Conservation (phyloP, 2,888 invertebrate genomes). For the Bursaphelenchus okinawaensis region DNA sequence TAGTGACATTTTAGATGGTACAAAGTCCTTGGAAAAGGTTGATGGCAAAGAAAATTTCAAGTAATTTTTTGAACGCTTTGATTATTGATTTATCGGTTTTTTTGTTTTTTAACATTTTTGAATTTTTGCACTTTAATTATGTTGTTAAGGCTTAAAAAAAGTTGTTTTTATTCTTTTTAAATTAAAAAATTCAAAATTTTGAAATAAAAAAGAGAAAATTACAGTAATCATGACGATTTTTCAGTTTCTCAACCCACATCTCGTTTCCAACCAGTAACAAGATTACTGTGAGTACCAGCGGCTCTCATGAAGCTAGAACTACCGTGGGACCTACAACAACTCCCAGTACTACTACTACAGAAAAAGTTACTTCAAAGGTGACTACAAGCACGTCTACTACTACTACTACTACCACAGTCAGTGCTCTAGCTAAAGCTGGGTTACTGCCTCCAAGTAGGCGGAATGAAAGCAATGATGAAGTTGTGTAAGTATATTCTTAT, state of each 20-base stretch:
- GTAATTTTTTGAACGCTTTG: conserved; percentile 5
- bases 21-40: neutral
- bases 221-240: conserved; percentile 4
- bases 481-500: too few species aligned
- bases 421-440: too few species aligned
- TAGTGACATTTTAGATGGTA: neutral
- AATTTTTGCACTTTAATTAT: neutral
- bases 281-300: conserved; percentile 22
- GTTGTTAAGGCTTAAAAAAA: neutral
- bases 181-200: neutral
- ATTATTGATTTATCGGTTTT: conserved; percentile 2
- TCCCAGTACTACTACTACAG: conserved; percentile 11
- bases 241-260: conserved; percentile 30
- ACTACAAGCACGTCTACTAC: conserved; percentile 20
- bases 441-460: too few species aligned
- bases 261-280: conserved; percentile 26
- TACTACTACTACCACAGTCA: conserved; percentile 19
- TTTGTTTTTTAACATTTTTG: neutral
- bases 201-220: neutral
- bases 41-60: neutral
- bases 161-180: too few species aligned
- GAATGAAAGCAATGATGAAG: too few species aligned
- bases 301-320: neutral
- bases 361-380: conserved; percentile 14
- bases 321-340: neutral